Evolutionary conservation across 92 coral and sea anemone species (phyloP), one percentile per base, ranked within the genome.

Genomic region (Micromussa lordhowensis): DNA sequence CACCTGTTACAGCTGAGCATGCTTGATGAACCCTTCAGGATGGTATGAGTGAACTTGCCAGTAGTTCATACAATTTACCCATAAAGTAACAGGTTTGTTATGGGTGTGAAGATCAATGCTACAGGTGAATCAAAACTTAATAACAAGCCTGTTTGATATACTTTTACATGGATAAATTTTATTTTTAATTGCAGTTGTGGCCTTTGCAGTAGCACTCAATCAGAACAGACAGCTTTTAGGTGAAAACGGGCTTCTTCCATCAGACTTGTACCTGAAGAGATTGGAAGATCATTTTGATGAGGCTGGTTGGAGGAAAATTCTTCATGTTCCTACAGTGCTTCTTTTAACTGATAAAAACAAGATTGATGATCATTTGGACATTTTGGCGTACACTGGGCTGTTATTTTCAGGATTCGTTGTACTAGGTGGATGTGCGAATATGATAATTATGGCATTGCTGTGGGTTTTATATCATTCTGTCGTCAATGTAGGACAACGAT

Each of bases 191-290:
- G 9, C 81, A 97, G 99, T 97, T 94, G 93, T 96, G 51, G 99
- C 99, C 10, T 97, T 97, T 90, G 91, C 96, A 66, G 91, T 97
- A 75, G 99, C 99, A 19, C 90, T 95, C 15, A 93, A 94, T 73
- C 99, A 97, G 82, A 97, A 97, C 89, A 95, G 93, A 82, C 98
- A 96, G 57, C 93, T 97, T 30, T 94, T 97, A n/a, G 99, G 99
- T 19, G 92, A 90, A 83, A 85, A 94, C 86, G 99, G 99, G 26
- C 98, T 97, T 75, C 86, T 97, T 58, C 99, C 99, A 85, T 53
- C 96, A 34, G 91, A 95, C 82, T 70, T 91, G 83, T 97, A 96
- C 77, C 92, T 97, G 35, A 71, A 91, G 11, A 94, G 91, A 36
- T 88, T 97, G 44, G 88, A 90, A 63, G 82, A 90, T 17, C 96